Conservation (phyloP, 2,113 vertebrate species). For the Silurus glanis region DNA sequence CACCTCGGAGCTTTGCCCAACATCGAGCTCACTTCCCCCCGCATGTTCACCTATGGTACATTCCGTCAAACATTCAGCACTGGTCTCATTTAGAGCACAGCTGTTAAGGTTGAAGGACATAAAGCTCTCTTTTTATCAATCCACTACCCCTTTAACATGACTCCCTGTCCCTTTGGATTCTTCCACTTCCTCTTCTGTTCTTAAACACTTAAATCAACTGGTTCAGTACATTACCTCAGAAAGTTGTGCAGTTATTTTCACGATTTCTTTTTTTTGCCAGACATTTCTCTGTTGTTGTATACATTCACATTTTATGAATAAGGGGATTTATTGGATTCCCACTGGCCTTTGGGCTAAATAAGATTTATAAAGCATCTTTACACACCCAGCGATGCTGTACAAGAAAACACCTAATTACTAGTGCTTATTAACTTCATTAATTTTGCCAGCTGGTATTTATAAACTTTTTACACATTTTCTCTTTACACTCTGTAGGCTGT, state of each 20-base stretch:
- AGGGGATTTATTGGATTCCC: not conserved
- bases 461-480: not conserved
- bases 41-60: slow-evolving; percentile 97
- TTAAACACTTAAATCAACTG: not conserved
- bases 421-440: no score
- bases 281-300: not conserved
- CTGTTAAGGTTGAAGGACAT: not conserved
- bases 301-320: not conserved
- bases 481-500: slow-evolving; percentile 76
- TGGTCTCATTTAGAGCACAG: not conserved
- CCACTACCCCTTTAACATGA: not conserved
- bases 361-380: not conserved
- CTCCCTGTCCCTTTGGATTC: not conserved
- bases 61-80: not conserved
- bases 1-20: slow-evolving; percentile 93
- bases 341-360: not conserved
- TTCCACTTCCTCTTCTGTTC: not conserved
- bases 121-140: not conserved
- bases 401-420: not conserved
- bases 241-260: not conserved
- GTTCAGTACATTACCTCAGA: not conserved
- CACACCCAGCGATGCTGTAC: not conserved
- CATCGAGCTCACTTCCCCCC: slow-evolving; percentile 94
- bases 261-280: not conserved
- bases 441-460: not conserved